A percentile compares a stretch with the other conserved stretches of the same genome.
Conservation (phyloP, 2,113 vertebrate genomes). For the Caracal caracal region DNA sequence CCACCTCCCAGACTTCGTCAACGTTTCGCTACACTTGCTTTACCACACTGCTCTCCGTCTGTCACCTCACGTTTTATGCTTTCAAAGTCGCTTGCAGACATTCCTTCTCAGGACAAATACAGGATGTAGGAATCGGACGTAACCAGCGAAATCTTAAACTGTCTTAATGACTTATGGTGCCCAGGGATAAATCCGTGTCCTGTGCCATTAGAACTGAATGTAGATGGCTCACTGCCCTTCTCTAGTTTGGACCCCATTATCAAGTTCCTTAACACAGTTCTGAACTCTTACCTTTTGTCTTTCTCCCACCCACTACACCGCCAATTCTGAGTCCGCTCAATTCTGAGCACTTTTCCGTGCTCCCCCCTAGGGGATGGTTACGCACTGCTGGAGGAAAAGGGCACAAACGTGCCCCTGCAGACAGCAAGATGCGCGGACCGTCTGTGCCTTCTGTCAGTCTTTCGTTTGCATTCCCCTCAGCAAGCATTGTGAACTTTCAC, state of each 20-base stretch:
- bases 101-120: neutral
- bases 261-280: neutral
- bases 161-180: neutral
- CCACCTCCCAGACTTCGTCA: neutral
- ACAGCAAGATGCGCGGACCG: neutral
- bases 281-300: neutral
- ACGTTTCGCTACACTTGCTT: fast-evolving
- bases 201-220: neutral
- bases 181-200: neutral
- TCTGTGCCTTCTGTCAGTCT: neutral
- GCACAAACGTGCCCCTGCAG: neutral
- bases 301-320: too few relatives aligned
- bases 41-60: fast-evolving
- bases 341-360: too few relatives aligned
- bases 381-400: neutral
- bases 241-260: neutral
- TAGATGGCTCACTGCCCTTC: too few relatives aligned
- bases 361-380: neutral
- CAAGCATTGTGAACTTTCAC: neutral
- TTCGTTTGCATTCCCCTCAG: neutral
- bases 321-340: neutral
- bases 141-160: neutral
- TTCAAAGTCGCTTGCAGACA: neutral
- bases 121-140: neutral
- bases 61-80: neutral